Conservation (phyloP, 2,113 vertebrate species). For the Cranoglanis bouderius region DNA sequence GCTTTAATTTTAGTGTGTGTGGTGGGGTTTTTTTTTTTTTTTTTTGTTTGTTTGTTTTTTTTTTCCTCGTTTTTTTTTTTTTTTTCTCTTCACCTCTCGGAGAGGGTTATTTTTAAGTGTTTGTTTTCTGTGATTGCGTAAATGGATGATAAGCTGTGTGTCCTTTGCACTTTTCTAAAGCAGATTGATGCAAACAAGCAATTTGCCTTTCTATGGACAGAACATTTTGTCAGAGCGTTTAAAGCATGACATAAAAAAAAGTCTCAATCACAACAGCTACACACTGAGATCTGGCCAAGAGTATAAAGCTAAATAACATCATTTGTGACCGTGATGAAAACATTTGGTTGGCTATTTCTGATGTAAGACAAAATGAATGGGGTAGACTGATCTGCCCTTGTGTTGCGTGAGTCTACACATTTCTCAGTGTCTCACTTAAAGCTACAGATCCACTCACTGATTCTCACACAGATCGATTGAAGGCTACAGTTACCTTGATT, state of each 20-base stretch:
- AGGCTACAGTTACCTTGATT: slow-evolving; percentile 12
- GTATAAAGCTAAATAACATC: slow-evolving; percentile 22
- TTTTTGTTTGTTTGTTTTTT: neutral
- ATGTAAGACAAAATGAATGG: neutral
- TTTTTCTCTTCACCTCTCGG: slow-evolving; percentile 18
- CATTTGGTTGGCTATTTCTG: neutral
- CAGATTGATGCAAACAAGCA: slow-evolving; percentile 62
- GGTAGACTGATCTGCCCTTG: neutral
- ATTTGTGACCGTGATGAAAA: neutral
- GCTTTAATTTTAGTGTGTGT: slow-evolving; percentile 46
- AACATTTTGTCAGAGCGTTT: slow-evolving; percentile 52
- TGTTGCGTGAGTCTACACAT: neutral
- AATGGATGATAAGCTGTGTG: slow-evolving; percentile 65
- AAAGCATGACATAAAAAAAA: slow-evolving; percentile 21
- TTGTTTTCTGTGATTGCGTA: slow-evolving; percentile 56
- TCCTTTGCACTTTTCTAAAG: slow-evolving; percentile 73
- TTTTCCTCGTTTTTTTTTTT: neutral
- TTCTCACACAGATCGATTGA: slow-evolving; percentile 21
- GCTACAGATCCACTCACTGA: slow-evolving; percentile 15
- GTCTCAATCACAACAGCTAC: slow-evolving; percentile 6
- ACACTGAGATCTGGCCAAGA: slow-evolving; percentile 4
- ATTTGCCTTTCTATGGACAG: slow-evolving; percentile 59
- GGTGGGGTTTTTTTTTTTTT: too few species aligned
- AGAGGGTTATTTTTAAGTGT: slow-evolving; percentile 35
- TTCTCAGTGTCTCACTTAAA: slow-evolving; percentile 6